A percentile compares a stretch with the other conserved stretches of the same genome.
phyloP scores from a whole-genome alignment of 2,888 invertebrate species.

The Hirtodrosophila histrioides region DNA sequence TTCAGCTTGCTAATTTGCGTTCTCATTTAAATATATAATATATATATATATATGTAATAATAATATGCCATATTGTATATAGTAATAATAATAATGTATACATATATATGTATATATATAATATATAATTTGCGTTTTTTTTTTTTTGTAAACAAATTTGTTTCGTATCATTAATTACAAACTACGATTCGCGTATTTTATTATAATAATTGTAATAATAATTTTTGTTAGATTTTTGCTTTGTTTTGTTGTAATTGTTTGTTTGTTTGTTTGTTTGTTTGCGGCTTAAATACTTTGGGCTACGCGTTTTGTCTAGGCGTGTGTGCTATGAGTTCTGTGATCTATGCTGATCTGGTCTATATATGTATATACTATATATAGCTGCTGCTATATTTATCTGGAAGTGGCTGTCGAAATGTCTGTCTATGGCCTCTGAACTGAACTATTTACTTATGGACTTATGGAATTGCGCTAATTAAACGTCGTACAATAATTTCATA shows the following conservation, averaged over 20 bases:
- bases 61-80: slow-evolving; percentile 76
- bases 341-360: slow-evolving; percentile 17
- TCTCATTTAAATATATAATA: slow-evolving; percentile 39
- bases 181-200: slow-evolving; percentile 76
- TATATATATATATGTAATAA: slow-evolving; percentile 64
- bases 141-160: slow-evolving; percentile 75
- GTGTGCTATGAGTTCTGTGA: slow-evolving; percentile 31
- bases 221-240: slow-evolving; percentile 59
- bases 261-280: slow-evolving; percentile 54
- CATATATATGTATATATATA: slow-evolving; percentile 57
- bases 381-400: slow-evolving; percentile 18
- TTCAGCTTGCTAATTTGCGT: slow-evolving; percentile 54
- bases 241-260: slow-evolving; percentile 33
- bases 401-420: slow-evolving; percentile 39
- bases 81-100: slow-evolving; percentile 73
- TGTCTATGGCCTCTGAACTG: slow-evolving; percentile 69
- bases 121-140: slow-evolving; percentile 68
- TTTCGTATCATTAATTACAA: slow-evolving; percentile 73
- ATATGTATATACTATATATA: slow-evolving; percentile 26
- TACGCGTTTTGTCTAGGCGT: slow-evolving; percentile 64
- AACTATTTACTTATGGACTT: slow-evolving; percentile 73
- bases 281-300: slow-evolving; percentile 79
- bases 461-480: slow-evolving; percentile 80
- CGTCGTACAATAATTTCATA: slow-evolving; percentile 74
- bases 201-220: slow-evolving; percentile 67